Evolutionary conservation across 2,113 vertebrate genomes (phyloP).

Genomic region (Elaphurus davidianus): DNA sequence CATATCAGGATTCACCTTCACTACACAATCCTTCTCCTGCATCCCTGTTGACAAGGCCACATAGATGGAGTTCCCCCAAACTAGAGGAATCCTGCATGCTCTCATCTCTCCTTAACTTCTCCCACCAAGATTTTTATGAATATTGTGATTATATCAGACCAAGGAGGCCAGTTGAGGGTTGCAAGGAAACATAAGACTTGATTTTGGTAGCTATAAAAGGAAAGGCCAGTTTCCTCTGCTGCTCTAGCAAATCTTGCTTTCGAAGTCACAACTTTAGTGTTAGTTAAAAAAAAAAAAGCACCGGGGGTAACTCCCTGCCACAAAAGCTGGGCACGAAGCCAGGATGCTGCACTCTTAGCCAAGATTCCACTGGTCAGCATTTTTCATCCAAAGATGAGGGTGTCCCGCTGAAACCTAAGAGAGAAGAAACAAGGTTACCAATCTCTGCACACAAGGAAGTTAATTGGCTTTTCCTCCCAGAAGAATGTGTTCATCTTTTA

Average conservation of each 20-base stretch:
- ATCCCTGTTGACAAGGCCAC: not conserved
- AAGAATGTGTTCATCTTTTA: slow-evolving; percentile 50
- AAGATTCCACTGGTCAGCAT: slow-evolving; percentile 57
- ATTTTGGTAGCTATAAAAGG: not conserved
- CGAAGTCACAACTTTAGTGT: slow-evolving; percentile 47
- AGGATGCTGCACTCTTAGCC: slow-evolving; percentile 40
- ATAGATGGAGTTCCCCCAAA: not conserved
- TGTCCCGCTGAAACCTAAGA: slow-evolving; percentile 29
- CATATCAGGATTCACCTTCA: not conserved
- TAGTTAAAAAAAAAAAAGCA: slow-evolving; percentile 28
- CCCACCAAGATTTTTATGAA: not conserved
- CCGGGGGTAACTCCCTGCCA: slow-evolving; percentile 61
- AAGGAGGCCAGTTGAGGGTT: not conserved
- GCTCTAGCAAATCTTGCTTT: not conserved
- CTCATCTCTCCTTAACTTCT: not conserved
- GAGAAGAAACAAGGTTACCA: slow-evolving; percentile 5
- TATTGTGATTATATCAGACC: not conserved
- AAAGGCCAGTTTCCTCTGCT: slow-evolving; percentile 41
- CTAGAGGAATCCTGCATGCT: not conserved
- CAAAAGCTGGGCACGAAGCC: slow-evolving; percentile 54
- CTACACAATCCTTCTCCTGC: not conserved
- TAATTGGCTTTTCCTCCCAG: slow-evolving; percentile 38
- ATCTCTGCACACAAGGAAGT: not conserved
- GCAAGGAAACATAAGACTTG: not conserved
- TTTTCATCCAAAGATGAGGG: slow-evolving; percentile 61